These are phyloP conservation scores for Phylloscopus trochilus DNA, from an alignment of 2,113 vertebrate genomes.

Conservation along the genomic window DNA sequence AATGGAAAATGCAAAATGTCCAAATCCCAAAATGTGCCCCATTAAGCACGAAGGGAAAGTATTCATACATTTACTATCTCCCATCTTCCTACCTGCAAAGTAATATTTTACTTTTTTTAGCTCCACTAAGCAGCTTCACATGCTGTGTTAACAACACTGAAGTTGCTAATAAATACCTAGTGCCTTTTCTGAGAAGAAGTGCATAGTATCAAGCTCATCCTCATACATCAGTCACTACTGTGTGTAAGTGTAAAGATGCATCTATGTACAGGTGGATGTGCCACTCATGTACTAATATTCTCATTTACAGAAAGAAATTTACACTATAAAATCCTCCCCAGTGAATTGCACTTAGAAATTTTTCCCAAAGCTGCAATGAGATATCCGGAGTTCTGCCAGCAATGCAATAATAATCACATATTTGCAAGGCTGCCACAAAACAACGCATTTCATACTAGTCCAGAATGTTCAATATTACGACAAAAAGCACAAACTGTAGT, in stretches of 20 bases:
- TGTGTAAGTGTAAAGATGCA: background rate
- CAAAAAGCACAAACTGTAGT: conserved; percentile 72
- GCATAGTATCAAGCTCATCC: background rate
- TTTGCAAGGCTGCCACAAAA: conserved; percentile 28
- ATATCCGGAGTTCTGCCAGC: background rate
- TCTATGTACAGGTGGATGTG: background rate
- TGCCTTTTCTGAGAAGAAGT: background rate
- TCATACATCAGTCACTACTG: background rate
- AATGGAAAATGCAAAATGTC: background rate
- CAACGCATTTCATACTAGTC: conserved; percentile 44
- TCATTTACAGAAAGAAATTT: background rate
- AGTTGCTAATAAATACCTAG: background rate
- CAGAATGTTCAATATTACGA: conserved; percentile 61
- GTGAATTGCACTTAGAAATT: background rate
- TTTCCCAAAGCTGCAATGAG: background rate
- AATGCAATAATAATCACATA: background rate
- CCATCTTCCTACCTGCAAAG: background rate
- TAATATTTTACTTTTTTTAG: background rate
- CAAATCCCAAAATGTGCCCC: background rate
- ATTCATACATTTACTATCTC: background rate
- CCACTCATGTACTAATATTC: background rate
- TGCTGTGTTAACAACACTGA: background rate
- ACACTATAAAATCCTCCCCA: background rate
- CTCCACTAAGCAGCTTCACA: background rate
- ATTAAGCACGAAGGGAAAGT: background rate